Evolutionary conservation across 2,888 invertebrate genomes (phyloP).

Genomic region (Cephus nigrinus): DNA sequence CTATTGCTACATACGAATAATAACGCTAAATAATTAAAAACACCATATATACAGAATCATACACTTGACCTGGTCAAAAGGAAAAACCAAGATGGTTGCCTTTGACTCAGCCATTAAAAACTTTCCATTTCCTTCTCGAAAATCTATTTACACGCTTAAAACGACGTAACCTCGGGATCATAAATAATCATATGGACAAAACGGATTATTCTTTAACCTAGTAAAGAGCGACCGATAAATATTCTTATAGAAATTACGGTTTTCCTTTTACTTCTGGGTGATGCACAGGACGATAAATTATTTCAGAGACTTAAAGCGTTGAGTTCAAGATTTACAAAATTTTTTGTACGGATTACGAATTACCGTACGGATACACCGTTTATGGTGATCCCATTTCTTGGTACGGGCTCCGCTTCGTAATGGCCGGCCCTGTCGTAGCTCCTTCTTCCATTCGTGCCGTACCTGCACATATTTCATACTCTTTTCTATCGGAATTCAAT

Average conservation of each 20-base stretch:
- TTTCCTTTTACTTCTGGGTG: neutral
- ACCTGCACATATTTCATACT: constrained; percentile 38
- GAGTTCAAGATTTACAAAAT: neutral
- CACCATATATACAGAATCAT: constrained; percentile 45
- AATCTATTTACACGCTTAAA: constrained; percentile 20
- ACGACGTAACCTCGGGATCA: neutral
- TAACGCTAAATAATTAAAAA: constrained; percentile 17
- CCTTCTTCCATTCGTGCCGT: constrained; percentile 53
- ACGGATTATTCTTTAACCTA: neutral
- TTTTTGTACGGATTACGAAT: constrained; percentile 28
- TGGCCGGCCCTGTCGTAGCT: constrained; percentile 60
- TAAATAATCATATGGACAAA: neutral
- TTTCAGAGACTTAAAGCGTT: neutral
- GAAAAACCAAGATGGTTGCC: neutral
- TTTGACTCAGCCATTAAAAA: neutral
- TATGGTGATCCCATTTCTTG: constrained; percentile 81
- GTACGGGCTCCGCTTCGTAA: constrained; percentile 77
- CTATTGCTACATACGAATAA: neutral
- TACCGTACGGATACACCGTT: constrained; percentile 90
- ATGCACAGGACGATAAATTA: neutral
- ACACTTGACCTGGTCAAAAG: constrained; percentile 29
- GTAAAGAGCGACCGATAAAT: neutral
- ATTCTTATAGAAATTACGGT: neutral
- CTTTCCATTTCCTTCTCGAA: constrained; percentile 19
- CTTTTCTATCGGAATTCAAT: neutral